Evolutionary conservation across 1,140 invertebrate species (phyloP).

Genomic region (Drosophila suzukii): DNA sequence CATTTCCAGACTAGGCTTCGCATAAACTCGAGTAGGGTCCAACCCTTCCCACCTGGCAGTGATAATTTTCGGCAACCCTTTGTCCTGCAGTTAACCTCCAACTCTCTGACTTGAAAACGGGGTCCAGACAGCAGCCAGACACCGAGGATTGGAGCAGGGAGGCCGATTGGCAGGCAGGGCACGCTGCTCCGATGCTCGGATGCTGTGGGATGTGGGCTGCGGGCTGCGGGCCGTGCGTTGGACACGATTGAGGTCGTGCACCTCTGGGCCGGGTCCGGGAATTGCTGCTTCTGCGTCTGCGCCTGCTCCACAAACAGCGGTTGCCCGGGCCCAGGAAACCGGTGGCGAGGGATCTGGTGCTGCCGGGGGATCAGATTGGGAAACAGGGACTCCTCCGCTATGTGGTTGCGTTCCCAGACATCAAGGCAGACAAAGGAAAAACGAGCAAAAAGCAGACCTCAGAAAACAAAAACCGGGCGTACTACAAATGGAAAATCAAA

Average conservation of each 20-base stretch:
- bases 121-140: conserved; percentile 70
- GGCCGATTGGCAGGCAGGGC: conserved; percentile 29
- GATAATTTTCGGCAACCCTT: conserved; percentile 75
- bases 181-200: conserved; percentile 33
- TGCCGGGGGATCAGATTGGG: conserved; percentile 34
- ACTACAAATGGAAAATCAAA: conserved; percentile 44
- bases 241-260: conserved; percentile 79
- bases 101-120: conserved; percentile 15
- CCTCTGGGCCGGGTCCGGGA: conserved; percentile 59
- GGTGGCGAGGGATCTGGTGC: conserved; percentile 5
- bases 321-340: conserved; percentile 35
- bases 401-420: conserved; percentile 76
- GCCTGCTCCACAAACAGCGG: conserved; percentile 65
- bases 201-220: conserved; percentile 21
- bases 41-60: conserved; percentile 2
- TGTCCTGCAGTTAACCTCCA: conserved; percentile 57
- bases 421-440: conserved; percentile 65
- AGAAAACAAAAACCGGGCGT: conserved; percentile 9
- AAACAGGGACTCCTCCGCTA: conserved; percentile 44
- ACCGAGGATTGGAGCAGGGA: conserved; percentile 62
- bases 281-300: conserved; percentile 45
- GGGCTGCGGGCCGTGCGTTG: conserved; percentile 26
- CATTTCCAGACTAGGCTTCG: conserved; percentile 1
- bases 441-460: conserved; percentile 28
- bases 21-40: conserved; percentile 13